A percentile compares a stretch with the other conserved stretches of the same genome.
These are phyloP conservation scores for Seriola rivoliana DNA, from an alignment of 2,113 vertebrate species.

Conservation along the genomic window DNA sequence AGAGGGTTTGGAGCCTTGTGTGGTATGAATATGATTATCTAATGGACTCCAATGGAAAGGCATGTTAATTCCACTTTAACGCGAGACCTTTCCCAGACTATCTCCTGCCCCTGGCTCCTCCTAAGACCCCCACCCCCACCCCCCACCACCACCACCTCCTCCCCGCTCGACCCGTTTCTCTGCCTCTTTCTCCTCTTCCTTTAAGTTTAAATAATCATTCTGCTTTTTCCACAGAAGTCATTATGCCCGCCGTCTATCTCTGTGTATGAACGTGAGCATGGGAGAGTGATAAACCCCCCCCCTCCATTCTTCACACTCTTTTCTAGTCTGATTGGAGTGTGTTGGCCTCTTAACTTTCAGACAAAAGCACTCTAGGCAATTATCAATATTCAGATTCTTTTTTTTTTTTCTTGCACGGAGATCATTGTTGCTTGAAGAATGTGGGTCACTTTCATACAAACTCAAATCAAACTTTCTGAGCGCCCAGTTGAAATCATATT, in stretches of 20 bases:
- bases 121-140: conserved; percentile 49
- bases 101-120: conserved; percentile 82
- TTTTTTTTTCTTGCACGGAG: conserved; percentile 47
- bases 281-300: conserved; percentile 75
- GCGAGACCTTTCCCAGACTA: conserved; percentile 85
- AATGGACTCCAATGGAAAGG: conserved; percentile 82
- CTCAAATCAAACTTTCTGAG: conserved; percentile 78
- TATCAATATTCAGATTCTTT: conserved; percentile 82
- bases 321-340: conserved; percentile 68
- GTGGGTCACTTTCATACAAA: conserved; percentile 83
- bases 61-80: conserved; percentile 83
- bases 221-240: conserved; percentile 76
- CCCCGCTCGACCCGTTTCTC: conserved; percentile 27
- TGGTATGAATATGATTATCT: conserved; percentile 88
- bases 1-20: conserved; percentile 84
- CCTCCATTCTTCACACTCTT: conserved; percentile 42
- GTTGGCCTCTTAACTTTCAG: conserved; percentile 73
- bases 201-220: conserved; percentile 78
- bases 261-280: conserved; percentile 74
- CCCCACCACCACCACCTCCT: background rate
- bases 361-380: conserved; percentile 82
- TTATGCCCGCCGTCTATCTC: conserved; percentile 78
- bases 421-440: conserved; percentile 81
- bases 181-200: conserved; percentile 57
- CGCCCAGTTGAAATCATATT: conserved; percentile 74